Evolutionary conservation across 2,888 invertebrate species (phyloP).

Genomic region (Melinaea menophilus): DNA sequence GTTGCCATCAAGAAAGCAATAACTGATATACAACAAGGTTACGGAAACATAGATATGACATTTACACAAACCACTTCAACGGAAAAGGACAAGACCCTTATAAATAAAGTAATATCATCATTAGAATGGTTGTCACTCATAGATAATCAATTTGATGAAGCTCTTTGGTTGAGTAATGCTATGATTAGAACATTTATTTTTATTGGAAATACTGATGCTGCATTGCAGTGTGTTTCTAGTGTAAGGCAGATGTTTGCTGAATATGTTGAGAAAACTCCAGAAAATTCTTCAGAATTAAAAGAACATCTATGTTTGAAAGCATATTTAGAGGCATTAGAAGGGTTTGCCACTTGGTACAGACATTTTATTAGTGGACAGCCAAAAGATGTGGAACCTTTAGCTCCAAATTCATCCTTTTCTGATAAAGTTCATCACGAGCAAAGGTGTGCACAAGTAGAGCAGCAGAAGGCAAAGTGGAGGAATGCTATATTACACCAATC

Average conservation of each 20-base stretch:
- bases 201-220: constrained; percentile 88
- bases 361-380: constrained; percentile 90
- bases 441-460: constrained; percentile 85
- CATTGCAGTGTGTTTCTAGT: constrained; percentile 81
- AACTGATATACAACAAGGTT: constrained; percentile 63
- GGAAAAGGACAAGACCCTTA: constrained; percentile 66
- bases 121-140: constrained; percentile 93
- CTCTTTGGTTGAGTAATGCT: constrained; percentile 92
- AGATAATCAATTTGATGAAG: constrained; percentile 86
- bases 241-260: constrained; percentile 62
- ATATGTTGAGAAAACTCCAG: constrained; percentile 59
- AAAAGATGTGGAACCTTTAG: constrained; percentile 79
- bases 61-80: constrained; percentile 83
- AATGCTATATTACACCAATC: constrained; percentile 84
- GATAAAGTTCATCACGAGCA: constrained; percentile 94
- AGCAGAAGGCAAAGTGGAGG: constrained; percentile 87
- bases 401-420: constrained; percentile 83
- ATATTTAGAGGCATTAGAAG: constrained; percentile 91
- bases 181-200: constrained; percentile 91
- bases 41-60: constrained; percentile 73
- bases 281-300: constrained; percentile 75
- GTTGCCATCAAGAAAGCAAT: constrained; percentile 88
- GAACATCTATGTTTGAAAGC: constrained; percentile 93
- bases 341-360: constrained; percentile 93
- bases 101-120: constrained; percentile 70